Evolutionary conservation across 2,797 vertebrate genomes (phyloP), one percentile per base, ranked within the genome.

Genomic region (Cyclopterus lumpus): DNA sequence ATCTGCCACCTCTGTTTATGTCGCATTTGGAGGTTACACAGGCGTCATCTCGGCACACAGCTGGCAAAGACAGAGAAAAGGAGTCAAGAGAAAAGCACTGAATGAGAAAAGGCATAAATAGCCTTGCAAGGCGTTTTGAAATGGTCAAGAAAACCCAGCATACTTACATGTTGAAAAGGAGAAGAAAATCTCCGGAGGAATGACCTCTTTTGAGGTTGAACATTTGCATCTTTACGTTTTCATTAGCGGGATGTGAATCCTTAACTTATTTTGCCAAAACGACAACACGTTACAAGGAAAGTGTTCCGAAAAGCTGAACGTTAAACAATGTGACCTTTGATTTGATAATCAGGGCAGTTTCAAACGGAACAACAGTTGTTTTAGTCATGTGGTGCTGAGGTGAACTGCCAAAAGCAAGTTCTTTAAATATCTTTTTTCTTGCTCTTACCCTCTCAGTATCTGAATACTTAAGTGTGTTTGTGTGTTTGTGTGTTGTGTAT

Each of bases 211-310:
- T 73, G 63, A 81, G 48, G 48, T 42, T 69, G 34, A 71, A 75
- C 6, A 42, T 57, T 57, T 53, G 40, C 51, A 53, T 55, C 62
- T 75, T 79, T 20, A 15, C 5, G 12, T 64, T 71, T 71, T 65
- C 36, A 72, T 69, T 42, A 11, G 68, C 34, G 8, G 49, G 34
- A 77, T 61, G 40, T 22, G 12, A 82, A 61, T 65, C 32, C 26
- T 67, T 79, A 73, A 82, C n/a, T 83, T 83, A 67, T 86, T 86
- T 76, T 53, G 64, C 71, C 55, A 80, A 83, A 86, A 73, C 11
- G 74, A 69, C 34, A 67, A 76, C 65, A 66, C 11, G 3, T 73
- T 61, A 28, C 57, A 46, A 62, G 34, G 75, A 49, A 67, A 20
- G 9, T 61, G 38, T 73, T 55, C 9, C 58, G 32, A 71, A 61